Evolutionary conservation across 2,113 vertebrate species (phyloP).

Genomic region (Campylorhamphus procurvoides): DNA sequence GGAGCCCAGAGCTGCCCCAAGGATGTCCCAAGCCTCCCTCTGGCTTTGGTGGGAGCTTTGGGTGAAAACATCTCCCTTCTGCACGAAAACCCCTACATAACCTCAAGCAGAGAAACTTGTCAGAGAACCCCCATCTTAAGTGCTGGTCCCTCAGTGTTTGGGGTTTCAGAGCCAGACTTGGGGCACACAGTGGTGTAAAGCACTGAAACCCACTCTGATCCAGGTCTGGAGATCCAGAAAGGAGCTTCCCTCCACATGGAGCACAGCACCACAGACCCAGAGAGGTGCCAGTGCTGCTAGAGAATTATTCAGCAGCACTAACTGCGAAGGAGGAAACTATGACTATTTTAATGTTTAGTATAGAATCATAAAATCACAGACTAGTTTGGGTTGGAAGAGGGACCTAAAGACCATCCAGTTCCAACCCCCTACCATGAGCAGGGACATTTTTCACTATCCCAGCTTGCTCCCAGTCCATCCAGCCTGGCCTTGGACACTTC

Average conservation of each 20-base stretch:
- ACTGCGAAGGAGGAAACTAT: not conserved
- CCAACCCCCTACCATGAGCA: not conserved
- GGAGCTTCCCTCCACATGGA: not conserved
- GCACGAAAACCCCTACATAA: not conserved
- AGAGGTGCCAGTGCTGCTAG: not conserved
- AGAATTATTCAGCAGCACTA: not conserved
- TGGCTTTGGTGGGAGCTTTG: not conserved
- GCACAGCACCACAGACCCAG: accelerated
- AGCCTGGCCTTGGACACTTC: not conserved
- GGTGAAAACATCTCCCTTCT: not conserved
- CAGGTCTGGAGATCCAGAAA: not conserved
- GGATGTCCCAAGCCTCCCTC: not conserved
- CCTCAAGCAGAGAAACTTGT: not conserved
- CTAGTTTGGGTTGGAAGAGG: not conserved
- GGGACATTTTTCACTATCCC: not conserved
- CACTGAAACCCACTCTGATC: not conserved
- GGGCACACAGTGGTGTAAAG: not conserved
- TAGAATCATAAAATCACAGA: not conserved
- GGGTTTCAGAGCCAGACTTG: not conserved
- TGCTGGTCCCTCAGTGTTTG: not conserved
- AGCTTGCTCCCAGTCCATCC: not conserved
- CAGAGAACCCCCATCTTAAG: not conserved
- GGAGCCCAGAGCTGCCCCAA: not conserved
- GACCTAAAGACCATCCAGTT: not conserved
- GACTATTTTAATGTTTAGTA: not conserved